Conservation (phyloP, 1,140 invertebrate species). For the Lanistes nyassanus region DNA sequence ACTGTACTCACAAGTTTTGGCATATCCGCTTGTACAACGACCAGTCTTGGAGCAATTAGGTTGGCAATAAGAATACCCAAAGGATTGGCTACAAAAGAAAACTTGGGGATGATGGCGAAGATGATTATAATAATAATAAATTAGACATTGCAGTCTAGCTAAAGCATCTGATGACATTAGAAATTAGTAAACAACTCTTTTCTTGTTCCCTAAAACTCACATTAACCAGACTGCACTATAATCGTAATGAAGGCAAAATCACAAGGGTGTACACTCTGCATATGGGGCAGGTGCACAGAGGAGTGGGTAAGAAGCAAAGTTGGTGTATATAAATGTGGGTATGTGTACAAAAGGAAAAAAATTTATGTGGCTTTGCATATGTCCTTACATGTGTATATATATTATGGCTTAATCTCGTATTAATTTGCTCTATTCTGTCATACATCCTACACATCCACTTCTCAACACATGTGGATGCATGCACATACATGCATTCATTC, state of each 20-base stretch:
- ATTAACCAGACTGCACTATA: too few species aligned
- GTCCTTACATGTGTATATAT: not conserved
- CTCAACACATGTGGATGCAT: too few species aligned
- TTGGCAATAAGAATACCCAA: constrained; percentile 62
- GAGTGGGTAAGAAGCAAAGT: constrained; percentile 1
- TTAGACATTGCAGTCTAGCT: too few species aligned
- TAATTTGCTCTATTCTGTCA: too few species aligned
- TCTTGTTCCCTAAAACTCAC: too few species aligned
- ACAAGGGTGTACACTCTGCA: not conserved
- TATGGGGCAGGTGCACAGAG: not conserved
- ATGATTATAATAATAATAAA: not conserved
- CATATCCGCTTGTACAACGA: constrained; percentile 39
- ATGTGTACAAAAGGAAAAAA: not conserved
- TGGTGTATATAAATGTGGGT: not conserved
- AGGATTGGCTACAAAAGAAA: constrained; percentile 59
- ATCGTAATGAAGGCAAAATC: too few species aligned
- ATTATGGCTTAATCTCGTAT: too few species aligned
- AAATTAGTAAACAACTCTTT: too few species aligned
- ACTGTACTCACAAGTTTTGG: constrained; percentile 46
- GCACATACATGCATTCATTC: too few species aligned
- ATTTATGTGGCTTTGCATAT: not conserved
- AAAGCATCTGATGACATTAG: too few species aligned
- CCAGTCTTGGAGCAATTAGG: constrained; percentile 57
- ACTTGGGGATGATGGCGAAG: not conserved
- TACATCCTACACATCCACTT: too few species aligned